Conservation (phyloP, 2,888 invertebrate species). For the Tanytarsus gracilentus region DNA sequence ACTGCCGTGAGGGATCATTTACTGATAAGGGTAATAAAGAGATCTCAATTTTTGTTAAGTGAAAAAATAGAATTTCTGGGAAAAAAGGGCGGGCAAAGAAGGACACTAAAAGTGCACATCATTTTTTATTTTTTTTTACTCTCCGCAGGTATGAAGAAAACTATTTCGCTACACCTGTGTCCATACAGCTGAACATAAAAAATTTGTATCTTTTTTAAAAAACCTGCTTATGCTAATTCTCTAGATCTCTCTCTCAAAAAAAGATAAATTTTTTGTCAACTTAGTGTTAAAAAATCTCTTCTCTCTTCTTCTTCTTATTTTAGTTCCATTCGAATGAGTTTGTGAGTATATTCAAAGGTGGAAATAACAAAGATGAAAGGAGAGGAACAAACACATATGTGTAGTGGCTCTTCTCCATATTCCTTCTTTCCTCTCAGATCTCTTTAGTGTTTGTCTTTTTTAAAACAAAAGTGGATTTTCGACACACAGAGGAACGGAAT, state of each 20-base stretch:
- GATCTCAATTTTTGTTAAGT: neutral
- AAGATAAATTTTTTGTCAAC: conserved; percentile 1
- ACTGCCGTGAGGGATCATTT: neutral
- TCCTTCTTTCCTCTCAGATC: neutral
- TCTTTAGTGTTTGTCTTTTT: conserved; percentile 10
- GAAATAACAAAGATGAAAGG: neutral
- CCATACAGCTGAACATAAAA: neutral
- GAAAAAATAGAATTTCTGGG: neutral
- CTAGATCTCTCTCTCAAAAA: neutral
- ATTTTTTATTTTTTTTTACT: neutral
- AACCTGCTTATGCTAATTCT: conserved; percentile 23
- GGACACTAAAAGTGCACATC: neutral
- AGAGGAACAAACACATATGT: conserved; percentile 7
- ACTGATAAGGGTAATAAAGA: conserved; percentile 17
- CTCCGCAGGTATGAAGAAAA: neutral
- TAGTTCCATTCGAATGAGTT: neutral
- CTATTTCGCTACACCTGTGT: conserved; percentile 14
- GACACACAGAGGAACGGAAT: neutral
- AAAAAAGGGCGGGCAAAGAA: conserved; percentile 4
- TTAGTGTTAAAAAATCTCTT: conserved; percentile 1
- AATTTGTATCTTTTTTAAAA: neutral
- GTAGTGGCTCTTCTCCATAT: neutral
- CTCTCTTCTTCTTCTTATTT: neutral
- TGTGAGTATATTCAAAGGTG: neutral
- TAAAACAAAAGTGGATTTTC: conserved; percentile 24